Base-by-base conservation (phyloP, 1,140 invertebrate genomes). In the Doryteuthis pealeii region DNA sequence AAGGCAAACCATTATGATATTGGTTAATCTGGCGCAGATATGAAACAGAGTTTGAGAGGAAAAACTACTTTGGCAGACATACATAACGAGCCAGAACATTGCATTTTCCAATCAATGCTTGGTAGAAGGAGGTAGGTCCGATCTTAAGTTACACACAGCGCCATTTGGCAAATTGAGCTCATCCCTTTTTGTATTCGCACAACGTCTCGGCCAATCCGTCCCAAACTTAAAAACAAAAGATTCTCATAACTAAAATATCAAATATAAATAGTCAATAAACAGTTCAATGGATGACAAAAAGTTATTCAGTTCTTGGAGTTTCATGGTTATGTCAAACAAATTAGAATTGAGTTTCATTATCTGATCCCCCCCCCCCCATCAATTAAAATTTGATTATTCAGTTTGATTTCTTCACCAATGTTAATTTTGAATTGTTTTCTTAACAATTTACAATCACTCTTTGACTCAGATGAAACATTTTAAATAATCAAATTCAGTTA, bases 101-200 rank as follows among this genome's bases (percentile, higher is more conserved):
- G 2, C 95, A 95, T 80, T 96, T 97, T 83, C 98, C 96, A 67
- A 95, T 80, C 68, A 98, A 95, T 1, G 95, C 91, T 83, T 93
- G 91, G 88, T 95, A 92, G 62, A 94, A 94, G 1, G 97, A 96
- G 1, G 92, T 95, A 78, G 93, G 92, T 70, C 91, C 92, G 84
- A 99, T 98, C 88, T 97, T 98, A 62, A 98, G 89, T 0, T n/a
- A n/a, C n/a, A 97, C 95, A 86, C 94, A 96, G 81, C 97, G 91
- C 97, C 97, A 99, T 85, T 99, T 99, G 81, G 96, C 96, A 86
- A 99, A 99, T 78, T 96, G 93, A 84, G 95, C 97, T 28, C 97
- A 97, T 82, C 97, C 94, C 86, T 97, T 96, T 87, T 98, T 98
- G 91, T 98, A 99, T 86, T 98, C 93, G 95, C 94, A 87, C 96